phyloP scores from a whole-genome alignment of 2,113 vertebrate species.

The Eubucco bourcierii region DNA sequence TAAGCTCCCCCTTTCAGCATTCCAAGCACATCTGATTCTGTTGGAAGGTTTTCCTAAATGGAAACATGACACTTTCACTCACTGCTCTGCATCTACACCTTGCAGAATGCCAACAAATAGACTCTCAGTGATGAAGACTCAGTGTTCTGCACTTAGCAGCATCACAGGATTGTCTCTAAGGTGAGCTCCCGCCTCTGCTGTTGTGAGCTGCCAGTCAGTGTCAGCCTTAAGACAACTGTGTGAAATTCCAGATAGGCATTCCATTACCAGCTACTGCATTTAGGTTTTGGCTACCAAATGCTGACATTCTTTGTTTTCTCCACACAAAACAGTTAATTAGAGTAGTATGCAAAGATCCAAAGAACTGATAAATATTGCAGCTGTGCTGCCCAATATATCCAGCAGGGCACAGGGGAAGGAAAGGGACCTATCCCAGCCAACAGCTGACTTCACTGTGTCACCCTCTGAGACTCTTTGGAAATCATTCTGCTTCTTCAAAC shows the following conservation, averaged over 20 bases:
- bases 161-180: neutral
- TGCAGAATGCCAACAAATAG: neutral
- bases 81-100: neutral
- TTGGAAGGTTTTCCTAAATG: conserved; percentile 4
- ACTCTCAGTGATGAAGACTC: neutral
- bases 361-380: neutral
- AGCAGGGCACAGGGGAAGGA: neutral
- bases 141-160: neutral
- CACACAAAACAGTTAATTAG: neutral
- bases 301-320: neutral
- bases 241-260: neutral
- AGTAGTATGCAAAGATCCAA: neutral
- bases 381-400: neutral
- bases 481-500: neutral
- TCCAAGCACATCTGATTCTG: neutral
- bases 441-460: neutral
- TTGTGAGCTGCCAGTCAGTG: neutral
- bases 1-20: neutral
- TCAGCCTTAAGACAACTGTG: neutral
- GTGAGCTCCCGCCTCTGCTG: neutral
- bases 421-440: neutral
- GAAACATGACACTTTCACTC: neutral
- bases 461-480: neutral
- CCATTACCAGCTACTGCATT: neutral
- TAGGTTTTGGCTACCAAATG: neutral